Conservation (phyloP, 2,888 invertebrate species). For the Ichneumoninae sp. region DNA sequence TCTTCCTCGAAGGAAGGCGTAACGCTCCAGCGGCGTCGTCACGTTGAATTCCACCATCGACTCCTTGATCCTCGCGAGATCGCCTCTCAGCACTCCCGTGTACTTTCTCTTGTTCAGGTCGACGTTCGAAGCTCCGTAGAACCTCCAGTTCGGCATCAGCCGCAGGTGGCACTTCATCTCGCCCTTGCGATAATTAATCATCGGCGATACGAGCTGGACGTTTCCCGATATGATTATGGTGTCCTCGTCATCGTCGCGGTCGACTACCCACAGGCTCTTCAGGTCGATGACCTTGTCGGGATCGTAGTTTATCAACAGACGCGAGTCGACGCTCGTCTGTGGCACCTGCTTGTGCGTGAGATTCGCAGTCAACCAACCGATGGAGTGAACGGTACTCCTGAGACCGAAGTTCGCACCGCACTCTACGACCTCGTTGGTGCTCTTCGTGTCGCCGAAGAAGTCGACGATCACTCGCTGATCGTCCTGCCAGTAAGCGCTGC, state of each 20-base stretch:
- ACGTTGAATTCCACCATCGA: conserved; percentile 90
- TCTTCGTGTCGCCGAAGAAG: conserved; percentile 85
- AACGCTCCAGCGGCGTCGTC: conserved; percentile 90
- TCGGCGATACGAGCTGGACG: conserved; percentile 88
- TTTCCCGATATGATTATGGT: conserved; percentile 88
- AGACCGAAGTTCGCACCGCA: conserved; percentile 85
- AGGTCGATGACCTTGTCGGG: conserved; percentile 89
- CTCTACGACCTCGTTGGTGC: conserved; percentile 81
- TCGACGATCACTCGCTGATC: conserved; percentile 86
- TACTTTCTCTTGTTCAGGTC: conserved; percentile 90
- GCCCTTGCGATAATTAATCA: conserved; percentile 88
- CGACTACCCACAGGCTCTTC: conserved; percentile 89
- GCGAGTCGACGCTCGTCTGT: conserved; percentile 84
- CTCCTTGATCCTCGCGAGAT: conserved; percentile 90
- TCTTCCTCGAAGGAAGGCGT: conserved; percentile 87
- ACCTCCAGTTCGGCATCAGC: conserved; percentile 87
- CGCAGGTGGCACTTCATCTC: conserved; percentile 89
- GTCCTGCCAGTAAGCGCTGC: conserved; percentile 87
- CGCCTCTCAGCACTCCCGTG: conserved; percentile 86
- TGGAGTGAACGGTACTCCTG: conserved; percentile 86
- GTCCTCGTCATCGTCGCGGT: conserved; percentile 85
- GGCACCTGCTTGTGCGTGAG: conserved; percentile 86
- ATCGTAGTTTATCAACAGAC: conserved; percentile 86
- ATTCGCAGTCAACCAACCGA: conserved; percentile 86
- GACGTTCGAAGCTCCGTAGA: conserved; percentile 89